These are phyloP conservation scores for Adineta ricciae DNA, from an alignment of 2,888 invertebrate genomes.

Conservation along the genomic window DNA sequence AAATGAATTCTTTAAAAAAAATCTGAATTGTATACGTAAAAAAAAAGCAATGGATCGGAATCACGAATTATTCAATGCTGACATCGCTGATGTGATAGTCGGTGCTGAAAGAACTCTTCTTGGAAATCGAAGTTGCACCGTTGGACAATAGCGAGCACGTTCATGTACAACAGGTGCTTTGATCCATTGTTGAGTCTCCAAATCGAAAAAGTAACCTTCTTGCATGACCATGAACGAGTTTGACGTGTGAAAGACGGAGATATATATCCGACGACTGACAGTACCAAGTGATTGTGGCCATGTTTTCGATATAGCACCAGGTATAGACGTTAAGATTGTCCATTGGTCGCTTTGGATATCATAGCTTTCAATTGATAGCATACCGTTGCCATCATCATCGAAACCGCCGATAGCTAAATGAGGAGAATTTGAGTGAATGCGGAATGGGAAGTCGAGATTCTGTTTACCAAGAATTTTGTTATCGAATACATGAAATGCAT, in stretches of 20 bases:
- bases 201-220: conserved; percentile 11
- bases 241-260: conserved; percentile 10
- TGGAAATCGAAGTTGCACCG: not conserved
- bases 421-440: not conserved
- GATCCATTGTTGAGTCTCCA: not conserved
- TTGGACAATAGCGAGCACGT: conserved; percentile 18
- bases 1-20: no score
- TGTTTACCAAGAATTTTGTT: not conserved
- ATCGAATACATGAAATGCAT: not conserved
- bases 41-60: not conserved
- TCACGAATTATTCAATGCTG: not conserved
- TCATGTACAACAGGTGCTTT: conserved; percentile 15
- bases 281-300: conserved; percentile 10
- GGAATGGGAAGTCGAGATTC: not conserved
- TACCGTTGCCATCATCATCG: conserved; percentile 20
- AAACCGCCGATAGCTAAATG: not conserved
- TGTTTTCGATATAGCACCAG: conserved; percentile 16
- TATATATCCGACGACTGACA: not conserved
- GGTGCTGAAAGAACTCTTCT: not conserved
- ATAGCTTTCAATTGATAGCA: conserved; percentile 2
- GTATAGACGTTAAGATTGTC: not conserved
- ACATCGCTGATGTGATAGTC: not conserved
- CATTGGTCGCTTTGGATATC: not conserved
- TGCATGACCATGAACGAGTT: not conserved
- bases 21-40: not conserved